These are phyloP conservation scores for Hyla sarda DNA, from an alignment of 2,113 vertebrate species.

Conservation along the genomic window DNA sequence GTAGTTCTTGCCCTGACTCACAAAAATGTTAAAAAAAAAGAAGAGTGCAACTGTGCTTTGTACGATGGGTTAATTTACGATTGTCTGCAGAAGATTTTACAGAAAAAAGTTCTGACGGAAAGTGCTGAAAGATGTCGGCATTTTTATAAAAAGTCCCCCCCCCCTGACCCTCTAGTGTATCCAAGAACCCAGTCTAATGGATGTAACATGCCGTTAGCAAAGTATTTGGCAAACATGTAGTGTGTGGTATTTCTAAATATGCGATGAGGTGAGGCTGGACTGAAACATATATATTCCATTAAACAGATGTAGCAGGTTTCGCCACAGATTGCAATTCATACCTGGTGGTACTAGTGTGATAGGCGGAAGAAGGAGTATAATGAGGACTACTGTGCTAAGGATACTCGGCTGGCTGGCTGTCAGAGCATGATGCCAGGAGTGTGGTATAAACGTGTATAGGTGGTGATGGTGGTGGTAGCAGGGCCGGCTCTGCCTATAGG, in stretches of 20 bases:
- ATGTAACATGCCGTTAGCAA: neutral
- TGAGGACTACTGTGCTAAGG: no score
- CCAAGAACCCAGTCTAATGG: neutral
- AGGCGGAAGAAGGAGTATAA: no score
- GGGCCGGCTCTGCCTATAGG: no score
- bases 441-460: no score
- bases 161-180: neutral
- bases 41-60: conserved; percentile 15
- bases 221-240: neutral
- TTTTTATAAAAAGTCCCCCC: neutral
- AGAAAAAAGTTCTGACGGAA: neutral
- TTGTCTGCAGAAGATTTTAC: neutral
- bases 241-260: neutral
- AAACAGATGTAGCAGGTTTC: neutral
- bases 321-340: no score
- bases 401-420: no score
- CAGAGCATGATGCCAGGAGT: no score
- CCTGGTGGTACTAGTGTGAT: no score
- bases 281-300: neutral
- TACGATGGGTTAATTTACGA: conserved; percentile 21
- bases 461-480: no score
- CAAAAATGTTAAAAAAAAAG: no score
- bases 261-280: neutral
- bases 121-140: neutral
- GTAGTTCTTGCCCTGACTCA: neutral